Conservation (phyloP, 2,797 vertebrate species). For the Danio choprae region DNA sequence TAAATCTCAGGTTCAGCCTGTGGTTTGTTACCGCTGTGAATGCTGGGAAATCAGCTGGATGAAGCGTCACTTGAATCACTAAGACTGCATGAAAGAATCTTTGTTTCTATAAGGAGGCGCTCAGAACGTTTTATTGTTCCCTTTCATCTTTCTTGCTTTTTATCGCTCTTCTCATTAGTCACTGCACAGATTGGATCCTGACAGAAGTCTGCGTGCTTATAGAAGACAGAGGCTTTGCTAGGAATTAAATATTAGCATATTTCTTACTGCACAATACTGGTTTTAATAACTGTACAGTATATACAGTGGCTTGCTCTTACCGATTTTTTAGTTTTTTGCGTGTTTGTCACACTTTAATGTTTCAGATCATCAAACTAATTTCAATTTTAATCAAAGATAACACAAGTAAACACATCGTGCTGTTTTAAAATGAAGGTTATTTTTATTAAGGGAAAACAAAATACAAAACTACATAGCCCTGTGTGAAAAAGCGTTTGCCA, state of each 20-base stretch:
- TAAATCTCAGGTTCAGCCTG: conserved; percentile 20
- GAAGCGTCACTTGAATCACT: conserved; percentile 18
- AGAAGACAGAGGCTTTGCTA: not conserved
- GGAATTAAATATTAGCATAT: not conserved
- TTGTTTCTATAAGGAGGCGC: not conserved
- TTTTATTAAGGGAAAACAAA: too few species aligned
- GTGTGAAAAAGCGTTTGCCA: too few species aligned
- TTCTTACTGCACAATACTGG: not conserved
- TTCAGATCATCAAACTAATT: too few species aligned
- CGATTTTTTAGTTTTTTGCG: too few species aligned
- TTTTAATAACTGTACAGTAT: not conserved
- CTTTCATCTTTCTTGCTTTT: not conserved
- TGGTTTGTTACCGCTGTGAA: conserved; percentile 7
- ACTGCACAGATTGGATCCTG: not conserved
- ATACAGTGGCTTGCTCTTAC: not conserved
- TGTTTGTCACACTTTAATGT: too few species aligned
- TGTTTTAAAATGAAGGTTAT: too few species aligned
- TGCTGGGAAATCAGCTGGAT: not conserved
- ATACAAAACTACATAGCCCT: too few species aligned
- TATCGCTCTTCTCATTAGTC: not conserved
- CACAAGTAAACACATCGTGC: too few species aligned
- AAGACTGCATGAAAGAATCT: conserved; percentile 2
- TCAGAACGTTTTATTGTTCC: not conserved
- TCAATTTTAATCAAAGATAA: too few species aligned
- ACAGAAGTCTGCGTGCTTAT: not conserved